These are phyloP conservation scores for Rhinolophus sinicus DNA, from an alignment of 2,113 vertebrate species.

Conservation along the genomic window DNA sequence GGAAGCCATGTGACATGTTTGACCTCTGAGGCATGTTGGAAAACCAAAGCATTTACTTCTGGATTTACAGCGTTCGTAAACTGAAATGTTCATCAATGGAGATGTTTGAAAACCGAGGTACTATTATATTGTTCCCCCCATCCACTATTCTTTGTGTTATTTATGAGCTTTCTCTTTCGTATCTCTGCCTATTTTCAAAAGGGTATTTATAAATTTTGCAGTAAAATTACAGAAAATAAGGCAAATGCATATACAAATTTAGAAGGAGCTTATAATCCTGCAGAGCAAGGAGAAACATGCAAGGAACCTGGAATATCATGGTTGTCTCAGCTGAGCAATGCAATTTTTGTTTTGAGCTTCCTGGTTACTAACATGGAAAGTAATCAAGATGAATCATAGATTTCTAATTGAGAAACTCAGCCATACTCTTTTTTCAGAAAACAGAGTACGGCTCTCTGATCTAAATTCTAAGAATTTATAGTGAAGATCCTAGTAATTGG, in stretches of 20 bases:
- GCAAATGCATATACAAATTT: background rate
- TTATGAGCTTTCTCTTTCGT: background rate
- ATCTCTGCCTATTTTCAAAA: constrained; percentile 21
- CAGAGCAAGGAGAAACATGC: background rate
- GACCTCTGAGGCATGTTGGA: too few relatives aligned
- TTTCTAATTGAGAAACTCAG: background rate
- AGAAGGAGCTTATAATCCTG: background rate
- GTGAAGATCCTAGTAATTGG: background rate
- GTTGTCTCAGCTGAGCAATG: background rate
- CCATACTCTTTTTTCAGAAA: background rate
- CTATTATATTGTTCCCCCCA: background rate
- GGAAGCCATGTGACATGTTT: too few relatives aligned
- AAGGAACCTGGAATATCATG: background rate
- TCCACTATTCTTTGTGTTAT: background rate
- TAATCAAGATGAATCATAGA: background rate
- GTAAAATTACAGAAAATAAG: background rate
- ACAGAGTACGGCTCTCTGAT: background rate
- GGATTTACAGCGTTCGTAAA: too few relatives aligned
- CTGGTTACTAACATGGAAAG: background rate
- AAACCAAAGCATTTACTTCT: too few relatives aligned
- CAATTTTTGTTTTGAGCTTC: background rate
- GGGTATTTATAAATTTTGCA: background rate
- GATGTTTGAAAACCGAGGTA: too few relatives aligned
- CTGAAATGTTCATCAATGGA: too few relatives aligned
- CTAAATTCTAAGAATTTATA: background rate